Evolutionary conservation across 1,140 invertebrate species (phyloP), one percentile per base, ranked within the genome.

Genomic region (Brachionus asplanchnoidis): DNA sequence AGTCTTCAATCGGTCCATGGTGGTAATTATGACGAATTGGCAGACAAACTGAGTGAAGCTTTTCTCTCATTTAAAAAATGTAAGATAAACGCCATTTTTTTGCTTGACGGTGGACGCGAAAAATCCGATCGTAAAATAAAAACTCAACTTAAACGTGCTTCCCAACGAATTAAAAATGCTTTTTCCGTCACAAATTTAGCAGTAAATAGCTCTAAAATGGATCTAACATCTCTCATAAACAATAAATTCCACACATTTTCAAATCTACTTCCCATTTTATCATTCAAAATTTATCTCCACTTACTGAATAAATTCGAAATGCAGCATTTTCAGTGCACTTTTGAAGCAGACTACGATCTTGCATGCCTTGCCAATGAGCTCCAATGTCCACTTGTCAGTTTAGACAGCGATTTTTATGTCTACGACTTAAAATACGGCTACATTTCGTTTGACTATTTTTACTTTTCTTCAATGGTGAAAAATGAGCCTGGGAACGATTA

Each of bases 321-420:
- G 6, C 91, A 91, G 42, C 91, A 92, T 85, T 92, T 92, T 20
- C 91, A 93, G 78, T 94, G 94, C 87, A 92, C 94, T 83, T 95
- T 94, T 46, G 95, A 97, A 90, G 95, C 95, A 53, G 95, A 97
- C 89, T 92, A 93, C 86, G 93, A 95, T 87, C 92, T 96, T 80
- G 94, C 94, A 1, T 92, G 93, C 0, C 87, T 96, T 75, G 94
- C 94, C 0, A 92, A 92, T 85, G 90, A 92, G 75, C 90, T 95
- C 5, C 90, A 93, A 42, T 96, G 94, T 87, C 95, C 95, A 3
- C 92, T 97, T 11, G 87, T 97, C 0, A 95, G 94, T 87, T 94
- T 93, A 86, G 95, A 97, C 89, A 96, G 95, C 1, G 95, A 97
- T 91, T 97, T 95, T 90, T 96, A 93, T 88, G 93, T 97, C 77